Percentiles rank a stretch among this genome's conserved stretches.
Conservation (phyloP, 2,888 invertebrate species). For the Dynastes maya region DNA sequence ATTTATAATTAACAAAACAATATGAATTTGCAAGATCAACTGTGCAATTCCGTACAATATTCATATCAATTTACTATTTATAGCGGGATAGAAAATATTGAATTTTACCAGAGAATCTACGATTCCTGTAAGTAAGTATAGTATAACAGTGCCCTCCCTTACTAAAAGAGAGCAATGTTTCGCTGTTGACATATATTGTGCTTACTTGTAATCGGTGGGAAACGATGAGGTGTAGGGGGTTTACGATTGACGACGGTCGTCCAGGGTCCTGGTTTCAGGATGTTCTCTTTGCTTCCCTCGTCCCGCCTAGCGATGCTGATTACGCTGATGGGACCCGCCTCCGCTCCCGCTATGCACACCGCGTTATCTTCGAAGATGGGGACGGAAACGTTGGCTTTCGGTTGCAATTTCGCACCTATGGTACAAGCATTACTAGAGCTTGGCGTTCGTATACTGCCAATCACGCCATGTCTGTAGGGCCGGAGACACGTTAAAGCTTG, state of each 20-base stretch:
- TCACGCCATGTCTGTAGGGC: slow-evolving; percentile 77
- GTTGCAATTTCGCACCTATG: slow-evolving; percentile 4
- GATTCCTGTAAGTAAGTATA: too few species aligned
- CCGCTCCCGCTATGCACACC: slow-evolving; percentile 66
- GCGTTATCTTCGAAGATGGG: slow-evolving; percentile 66
- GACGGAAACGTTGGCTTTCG: slow-evolving; percentile 66
- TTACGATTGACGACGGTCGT: slow-evolving; percentile 70
- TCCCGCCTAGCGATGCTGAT: slow-evolving; percentile 74
- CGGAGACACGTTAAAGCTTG: slow-evolving; percentile 84
- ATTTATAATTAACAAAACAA: too few species aligned
- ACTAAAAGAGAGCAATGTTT: too few species aligned
- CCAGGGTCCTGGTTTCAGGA: slow-evolving; percentile 82
- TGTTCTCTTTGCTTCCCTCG: slow-evolving; percentile 79
- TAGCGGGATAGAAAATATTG: too few species aligned
- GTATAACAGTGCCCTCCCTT: too few species aligned
- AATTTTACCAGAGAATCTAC: too few species aligned
- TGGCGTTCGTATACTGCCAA: slow-evolving; percentile 71
- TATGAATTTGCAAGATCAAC: too few species aligned
- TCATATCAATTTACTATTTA: too few species aligned
- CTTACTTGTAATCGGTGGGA: slow-evolving; percentile 72
- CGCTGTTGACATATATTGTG: background rate
- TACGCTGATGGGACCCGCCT: slow-evolving; percentile 71
- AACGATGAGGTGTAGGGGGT: slow-evolving; percentile 61
- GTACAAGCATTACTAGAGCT: slow-evolving; percentile 55
- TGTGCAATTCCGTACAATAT: too few species aligned